Conservation (phyloP, 1,140 invertebrate genomes). For the Helicorthomorpha holstii region DNA sequence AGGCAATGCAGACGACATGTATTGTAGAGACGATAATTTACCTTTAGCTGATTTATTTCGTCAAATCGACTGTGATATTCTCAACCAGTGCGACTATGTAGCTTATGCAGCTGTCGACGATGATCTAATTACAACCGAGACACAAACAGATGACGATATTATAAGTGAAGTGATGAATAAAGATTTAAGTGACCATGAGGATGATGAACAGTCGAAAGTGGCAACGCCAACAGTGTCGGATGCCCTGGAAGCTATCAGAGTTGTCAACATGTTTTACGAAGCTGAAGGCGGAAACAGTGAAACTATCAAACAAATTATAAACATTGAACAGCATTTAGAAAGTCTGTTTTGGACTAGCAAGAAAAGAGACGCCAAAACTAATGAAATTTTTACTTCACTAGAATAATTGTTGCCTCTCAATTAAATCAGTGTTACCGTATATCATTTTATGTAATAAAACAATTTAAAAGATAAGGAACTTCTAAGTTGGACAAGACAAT, state of each 20-base stretch:
- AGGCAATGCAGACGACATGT: not conserved
- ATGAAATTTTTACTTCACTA: no score
- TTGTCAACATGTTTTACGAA: constrained; percentile 1
- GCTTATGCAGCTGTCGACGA: not conserved
- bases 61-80: not conserved
- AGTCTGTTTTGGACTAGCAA: no score
- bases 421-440: no score
- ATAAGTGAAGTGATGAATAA: constrained; percentile 2
- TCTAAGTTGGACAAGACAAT: no score
- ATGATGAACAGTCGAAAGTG: not conserved
- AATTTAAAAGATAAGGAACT: no score
- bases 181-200: no score
- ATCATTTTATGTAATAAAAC: no score
- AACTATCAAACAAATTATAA: not conserved
- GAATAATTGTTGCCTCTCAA: no score
- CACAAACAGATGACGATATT: constrained; percentile 1
- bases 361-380: no score
- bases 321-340: not conserved
- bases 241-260: not conserved
- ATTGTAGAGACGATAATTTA: not conserved
- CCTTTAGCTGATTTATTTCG: not conserved
- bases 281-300: not conserved
- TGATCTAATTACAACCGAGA: not conserved
- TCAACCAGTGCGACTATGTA: not conserved
- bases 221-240: not conserved